Evolutionary conservation across 2,797 vertebrate genomes (phyloP), one percentile per base, ranked within the genome.

Genomic region (Rallus crepitans): DNA sequence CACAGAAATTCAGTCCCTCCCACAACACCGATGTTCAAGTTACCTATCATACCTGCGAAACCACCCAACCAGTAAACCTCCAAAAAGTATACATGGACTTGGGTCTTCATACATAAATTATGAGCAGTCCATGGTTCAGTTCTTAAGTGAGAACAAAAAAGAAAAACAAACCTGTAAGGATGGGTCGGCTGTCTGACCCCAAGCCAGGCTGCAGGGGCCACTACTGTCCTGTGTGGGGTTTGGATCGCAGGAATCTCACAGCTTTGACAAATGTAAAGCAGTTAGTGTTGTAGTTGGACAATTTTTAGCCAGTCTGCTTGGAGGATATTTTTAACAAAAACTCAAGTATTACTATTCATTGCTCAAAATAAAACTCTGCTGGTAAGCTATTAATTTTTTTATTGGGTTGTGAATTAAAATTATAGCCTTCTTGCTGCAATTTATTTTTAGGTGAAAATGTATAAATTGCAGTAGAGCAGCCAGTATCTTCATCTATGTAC

Each of bases 181-280:
- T 12, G 27, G 24, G 27, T 55, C 1, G 0, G 37, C 68, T 18
- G 42, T 45, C 52, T 52, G 45, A 59, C n/a, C 52, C 24, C 19
- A 45, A 24, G 15, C 37, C 60, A 66, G 24, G 42, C n/a, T 5
- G 3, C 47, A 55, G 48, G 6, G 52, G 18, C 76, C n/a, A 37
- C 0, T 1, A 37, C 45, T 37, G 45, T 39, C 24, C 25, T 61
- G 1, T 11, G 30, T 2, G 1, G 70, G 47, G 11, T 47, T 75
- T 55, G 47, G 39, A 27, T 61, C 39, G 35, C 11, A 33, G 53
- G n/a, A 30, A 79, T 15, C n/a, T 64, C 42, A 64, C 1, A 0
- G 13, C 30, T 82, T 72, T 72, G 35, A 53, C 40, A 60, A 66
- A 60, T 33, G 7, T 20, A 66, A 60, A 30, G 3, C 20, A 20